These are phyloP conservation scores for Meriones unguiculatus DNA, from an alignment of 2,113 vertebrate genomes.

Conservation along the genomic window DNA sequence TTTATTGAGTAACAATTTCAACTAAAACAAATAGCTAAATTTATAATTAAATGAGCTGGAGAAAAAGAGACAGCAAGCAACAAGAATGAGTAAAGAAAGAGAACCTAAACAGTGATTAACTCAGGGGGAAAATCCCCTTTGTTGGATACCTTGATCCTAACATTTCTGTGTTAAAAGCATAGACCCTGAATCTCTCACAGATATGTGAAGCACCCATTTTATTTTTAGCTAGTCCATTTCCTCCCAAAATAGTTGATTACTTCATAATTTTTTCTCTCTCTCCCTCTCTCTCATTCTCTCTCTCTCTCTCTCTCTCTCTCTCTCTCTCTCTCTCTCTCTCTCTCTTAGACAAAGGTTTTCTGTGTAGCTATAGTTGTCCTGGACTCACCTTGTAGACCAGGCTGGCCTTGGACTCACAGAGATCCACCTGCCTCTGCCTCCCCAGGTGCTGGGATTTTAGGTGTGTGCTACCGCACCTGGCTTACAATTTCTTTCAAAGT, in stretches of 20 bases:
- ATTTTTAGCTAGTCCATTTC: conserved; percentile 41
- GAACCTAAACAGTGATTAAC: not conserved
- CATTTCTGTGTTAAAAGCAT: not conserved
- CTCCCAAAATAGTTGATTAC: not conserved
- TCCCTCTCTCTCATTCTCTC: too few species aligned
- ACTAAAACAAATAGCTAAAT: not conserved
- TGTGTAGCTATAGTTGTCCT: too few species aligned
- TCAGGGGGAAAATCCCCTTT: not conserved
- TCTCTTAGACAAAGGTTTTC: too few species aligned
- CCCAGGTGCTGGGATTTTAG: too few species aligned
- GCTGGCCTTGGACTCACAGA: too few species aligned
- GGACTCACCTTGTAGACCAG: too few species aligned
- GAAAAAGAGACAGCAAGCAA: not conserved
- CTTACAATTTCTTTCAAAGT: not conserved
- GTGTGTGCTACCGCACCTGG: too few species aligned
- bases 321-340: too few species aligned
- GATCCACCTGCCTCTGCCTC: too few species aligned
- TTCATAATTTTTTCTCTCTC: too few species aligned
- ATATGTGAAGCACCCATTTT: not conserved
- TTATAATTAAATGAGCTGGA: not conserved
- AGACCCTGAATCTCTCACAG: not conserved
- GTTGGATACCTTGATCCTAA: not conserved
- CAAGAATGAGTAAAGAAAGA: not conserved
- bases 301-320: too few species aligned
- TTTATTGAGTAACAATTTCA: not conserved